These are phyloP conservation scores for Clarias magur DNA, from an alignment of 2,113 vertebrate genomes.

Conservation along the genomic window DNA sequence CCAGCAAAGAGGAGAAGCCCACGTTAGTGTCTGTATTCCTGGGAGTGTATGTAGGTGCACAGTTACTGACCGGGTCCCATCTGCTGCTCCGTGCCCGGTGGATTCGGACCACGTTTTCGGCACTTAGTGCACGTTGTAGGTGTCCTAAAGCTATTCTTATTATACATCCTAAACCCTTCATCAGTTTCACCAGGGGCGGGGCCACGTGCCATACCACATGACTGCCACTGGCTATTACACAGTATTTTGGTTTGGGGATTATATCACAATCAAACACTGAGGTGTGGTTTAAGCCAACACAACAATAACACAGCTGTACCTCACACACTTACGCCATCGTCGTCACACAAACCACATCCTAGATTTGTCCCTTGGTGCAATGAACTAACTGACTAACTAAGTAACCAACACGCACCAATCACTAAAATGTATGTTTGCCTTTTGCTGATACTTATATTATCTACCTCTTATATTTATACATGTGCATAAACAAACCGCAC, in stretches of 20 bases:
- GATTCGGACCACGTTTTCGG: background rate
- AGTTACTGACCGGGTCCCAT: background rate
- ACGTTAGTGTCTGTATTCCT: background rate
- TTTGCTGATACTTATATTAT: background rate
- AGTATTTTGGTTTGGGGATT: too few relatives aligned
- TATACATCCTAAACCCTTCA: background rate
- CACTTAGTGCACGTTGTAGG: background rate
- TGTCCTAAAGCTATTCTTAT: background rate
- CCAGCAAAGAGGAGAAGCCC: background rate
- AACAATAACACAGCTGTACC: background rate
- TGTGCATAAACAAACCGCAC: background rate
- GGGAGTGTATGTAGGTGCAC: background rate
- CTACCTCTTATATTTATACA: background rate
- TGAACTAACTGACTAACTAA: too few relatives aligned
- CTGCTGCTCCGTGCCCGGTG: background rate
- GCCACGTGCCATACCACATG: background rate
- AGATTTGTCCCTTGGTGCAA: background rate
- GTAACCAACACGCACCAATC: too few relatives aligned
- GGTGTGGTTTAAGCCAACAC: background rate
- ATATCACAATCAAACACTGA: background rate
- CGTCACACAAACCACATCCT: background rate
- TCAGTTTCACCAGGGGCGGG: background rate
- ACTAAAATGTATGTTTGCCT: background rate
- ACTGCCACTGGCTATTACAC: background rate
- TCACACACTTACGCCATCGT: background rate